Base-by-base conservation (phyloP, 1,140 invertebrate genomes). In the Antheraea mylitta region DNA sequence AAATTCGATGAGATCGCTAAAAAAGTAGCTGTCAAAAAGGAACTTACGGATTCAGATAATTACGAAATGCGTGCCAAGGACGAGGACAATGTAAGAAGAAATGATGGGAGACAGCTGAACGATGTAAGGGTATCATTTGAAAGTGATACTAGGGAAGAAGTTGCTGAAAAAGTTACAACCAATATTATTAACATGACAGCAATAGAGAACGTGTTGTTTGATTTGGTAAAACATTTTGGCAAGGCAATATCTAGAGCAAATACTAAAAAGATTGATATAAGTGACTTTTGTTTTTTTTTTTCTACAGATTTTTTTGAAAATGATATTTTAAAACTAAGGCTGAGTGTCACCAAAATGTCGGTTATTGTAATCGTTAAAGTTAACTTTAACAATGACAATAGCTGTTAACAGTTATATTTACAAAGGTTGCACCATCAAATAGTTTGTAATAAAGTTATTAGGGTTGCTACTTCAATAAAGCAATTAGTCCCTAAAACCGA, bases 1-100 rank as follows among this genome's bases (percentile, higher is more conserved):
- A 76, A 68, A 68, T 58, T 65, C 18, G 63, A 71, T 6, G 58
- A 75, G 38, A 64, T 72, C 18, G 64, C 70, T 13, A 48, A 63
- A 7, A 58, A 62, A 11, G n/a, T 68, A n/a, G 10, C 62, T 13
- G 18, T n/a, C 22, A 73, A 42, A 70, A 30, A 5, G 11, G 19
- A 66, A 66, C 10, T 9, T 10, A 16, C 0, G n/a, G 30, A 53
- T 53, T 5, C 45, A 53, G 45, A 53, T 19, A 59, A 48, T 59
- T 58, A 38, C 2, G 16, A 63, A 68, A 68, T 10, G 60, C 38
- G 45, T 42, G 22, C 30, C 53, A 64, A 69, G 7, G 18, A 48
- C 58, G 48, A 62, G 70, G 19, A 70, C 69, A 68, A 66, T 48
- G 22, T 30, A 30, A 22, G 22, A 13, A 30, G 60, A 30, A 22